These are phyloP conservation scores for Salvelinus fontinalis DNA, from an alignment of 2,113 vertebrate genomes.

Conservation along the genomic window DNA sequence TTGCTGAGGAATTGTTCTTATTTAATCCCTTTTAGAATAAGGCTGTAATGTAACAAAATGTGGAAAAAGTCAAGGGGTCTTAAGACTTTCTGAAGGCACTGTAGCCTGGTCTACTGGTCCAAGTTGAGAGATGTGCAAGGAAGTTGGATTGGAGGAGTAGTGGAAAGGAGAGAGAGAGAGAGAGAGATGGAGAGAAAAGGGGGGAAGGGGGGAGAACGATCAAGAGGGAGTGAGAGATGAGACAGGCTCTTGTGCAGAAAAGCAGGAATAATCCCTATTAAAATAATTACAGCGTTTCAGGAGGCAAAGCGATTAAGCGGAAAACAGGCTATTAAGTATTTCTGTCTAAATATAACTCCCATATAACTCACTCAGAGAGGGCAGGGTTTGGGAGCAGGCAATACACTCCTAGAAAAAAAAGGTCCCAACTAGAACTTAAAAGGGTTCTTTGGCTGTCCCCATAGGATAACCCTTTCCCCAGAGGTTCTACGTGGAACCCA, in stretches of 20 bases:
- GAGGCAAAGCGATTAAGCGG: constrained; percentile 58
- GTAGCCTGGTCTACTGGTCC: background rate
- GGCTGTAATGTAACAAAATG: too few species aligned
- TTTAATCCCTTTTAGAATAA: too few species aligned
- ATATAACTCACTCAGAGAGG: constrained; percentile 5
- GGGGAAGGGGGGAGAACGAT: background rate
- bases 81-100: too few species aligned
- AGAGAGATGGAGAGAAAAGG: background rate
- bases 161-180: background rate
- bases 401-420: background rate
- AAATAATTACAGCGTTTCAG: constrained; percentile 60
- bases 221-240: background rate
- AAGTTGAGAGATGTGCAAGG: background rate
- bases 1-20: too few species aligned
- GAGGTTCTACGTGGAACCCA: too few species aligned
- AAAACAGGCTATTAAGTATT: constrained; percentile 50
- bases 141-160: too few species aligned
- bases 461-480: too few species aligned
- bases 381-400: background rate
- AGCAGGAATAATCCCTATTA: constrained; percentile 53
- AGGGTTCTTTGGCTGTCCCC: too few species aligned
- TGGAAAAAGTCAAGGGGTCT: too few species aligned
- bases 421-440: too few species aligned
- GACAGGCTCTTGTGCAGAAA: constrained; percentile 29
- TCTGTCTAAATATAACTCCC: constrained; percentile 51